Base-by-base conservation (phyloP, 2,797 vertebrate genomes). In the Helicolenus hilgendorfi region DNA sequence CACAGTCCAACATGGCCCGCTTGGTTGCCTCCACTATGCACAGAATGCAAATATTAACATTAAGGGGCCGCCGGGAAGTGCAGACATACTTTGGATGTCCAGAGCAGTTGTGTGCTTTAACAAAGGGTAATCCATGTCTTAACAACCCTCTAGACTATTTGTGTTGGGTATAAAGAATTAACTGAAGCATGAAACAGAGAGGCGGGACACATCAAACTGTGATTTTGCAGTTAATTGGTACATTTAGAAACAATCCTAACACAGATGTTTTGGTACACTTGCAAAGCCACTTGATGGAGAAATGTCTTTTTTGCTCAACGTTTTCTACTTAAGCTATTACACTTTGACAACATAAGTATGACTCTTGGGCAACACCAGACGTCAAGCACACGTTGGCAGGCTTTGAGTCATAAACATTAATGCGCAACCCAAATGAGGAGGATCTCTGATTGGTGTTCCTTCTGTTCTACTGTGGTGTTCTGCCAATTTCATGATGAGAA, bases 21-120 rank as follows among this genome's bases (percentile, higher is more conserved):
- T 92, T 20, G 69, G 86, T 84, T 85, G 93, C 69, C 77, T 92
- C 83, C 67, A 92, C 90, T 87, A 94, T 91, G 83, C 87, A 86
- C 92, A 95, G 90, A 96, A 97, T 95, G 94, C 91, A 96, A 96
- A 96, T 96, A 95, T 95, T 94, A 96, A 88, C 89, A 95, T 94
- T 93, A 85, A 87, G 93, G 88, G 95, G 92, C 90, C 93, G 79
- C 65, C 4, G n/a, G 79, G 71, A 89, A 74, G 75, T 68, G 81
- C 9, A 13, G 70, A 77, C 81, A 85, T 74, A 78, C 83, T 87
- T 89, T 53, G 45, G 72, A 81, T 89, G 56, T 83, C 89, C 78
- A 68, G 68, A 72, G 64, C 70, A 64, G 79, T 77, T 80, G 58
- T 45, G 56, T 85, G 58, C 35, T 82, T 86, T 90, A 53, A 83